A percentile compares a stretch with the other conserved stretches of the same genome.
Evolutionary conservation across 2,113 vertebrate species (phyloP).

Genomic region (Labeo catla): DNA sequence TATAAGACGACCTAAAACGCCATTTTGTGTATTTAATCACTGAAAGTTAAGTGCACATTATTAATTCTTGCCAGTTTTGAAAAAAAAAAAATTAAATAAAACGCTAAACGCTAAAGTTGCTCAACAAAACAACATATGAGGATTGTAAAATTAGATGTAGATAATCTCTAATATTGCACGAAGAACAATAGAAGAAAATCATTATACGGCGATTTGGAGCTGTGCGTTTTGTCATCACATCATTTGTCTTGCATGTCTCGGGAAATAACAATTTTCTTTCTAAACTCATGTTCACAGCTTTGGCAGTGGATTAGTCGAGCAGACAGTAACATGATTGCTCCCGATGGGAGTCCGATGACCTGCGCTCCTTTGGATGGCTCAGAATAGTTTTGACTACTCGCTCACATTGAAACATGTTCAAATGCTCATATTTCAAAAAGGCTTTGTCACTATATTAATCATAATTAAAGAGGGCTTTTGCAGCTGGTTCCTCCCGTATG

Average conservation of each 20-base stretch:
- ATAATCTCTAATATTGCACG: not conserved
- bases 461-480: slow-evolving; percentile 39
- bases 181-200: slow-evolving; percentile 59
- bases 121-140: not conserved
- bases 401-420: slow-evolving; percentile 69
- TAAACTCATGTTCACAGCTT: slow-evolving; percentile 74
- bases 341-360: slow-evolving; percentile 59
- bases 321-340: slow-evolving; percentile 68
- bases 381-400: slow-evolving; percentile 77
- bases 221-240: slow-evolving; percentile 71
- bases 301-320: slow-evolving; percentile 74
- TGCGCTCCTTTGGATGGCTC: slow-evolving; percentile 47
- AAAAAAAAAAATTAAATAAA: not conserved
- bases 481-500: slow-evolving; percentile 13
- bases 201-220: slow-evolving; percentile 55
- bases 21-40: not conserved
- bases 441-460: slow-evolving; percentile 45
- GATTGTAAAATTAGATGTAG: not conserved
- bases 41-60: not conserved
- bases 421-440: slow-evolving; percentile 58
- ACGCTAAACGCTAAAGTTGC: not conserved
- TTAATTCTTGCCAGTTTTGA: not conserved
- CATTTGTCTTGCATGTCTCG: slow-evolving; percentile 69
- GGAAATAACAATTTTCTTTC: slow-evolving; percentile 59
- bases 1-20: not conserved